These are phyloP conservation scores for Sternarchorhynchus goeldii DNA, from an alignment of 2,797 vertebrate species.

Conservation along the genomic window DNA sequence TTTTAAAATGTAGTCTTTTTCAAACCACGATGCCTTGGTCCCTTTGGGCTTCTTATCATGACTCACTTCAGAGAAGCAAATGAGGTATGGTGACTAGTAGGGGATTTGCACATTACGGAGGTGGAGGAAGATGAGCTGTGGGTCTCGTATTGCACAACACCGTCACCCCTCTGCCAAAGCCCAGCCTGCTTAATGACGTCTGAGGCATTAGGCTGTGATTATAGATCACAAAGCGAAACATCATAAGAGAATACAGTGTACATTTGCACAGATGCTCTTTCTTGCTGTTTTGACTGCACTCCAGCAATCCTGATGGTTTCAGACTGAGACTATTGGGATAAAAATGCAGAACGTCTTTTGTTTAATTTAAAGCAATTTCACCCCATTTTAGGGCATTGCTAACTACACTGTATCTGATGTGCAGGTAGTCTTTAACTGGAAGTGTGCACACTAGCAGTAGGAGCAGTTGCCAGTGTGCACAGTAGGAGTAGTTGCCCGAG, in stretches of 20 bases:
- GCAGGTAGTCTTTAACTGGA: too few species aligned
- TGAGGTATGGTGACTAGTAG: slow-evolving; percentile 33
- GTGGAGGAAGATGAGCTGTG: slow-evolving; percentile 27
- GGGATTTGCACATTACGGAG: slow-evolving; percentile 37
- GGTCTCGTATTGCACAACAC: slow-evolving; percentile 15
- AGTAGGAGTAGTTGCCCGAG: too few species aligned
- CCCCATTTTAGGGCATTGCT: neutral
- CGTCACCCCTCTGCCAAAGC: slow-evolving; percentile 18
- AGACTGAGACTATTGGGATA: neutral
- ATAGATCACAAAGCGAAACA: slow-evolving; percentile 27
- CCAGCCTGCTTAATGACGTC: slow-evolving; percentile 32
- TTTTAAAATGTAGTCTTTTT: slow-evolving; percentile 2
- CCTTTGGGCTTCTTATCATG: slow-evolving; percentile 31
- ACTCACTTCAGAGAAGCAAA: slow-evolving; percentile 33
- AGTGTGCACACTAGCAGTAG: too few species aligned
- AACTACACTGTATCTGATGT: too few species aligned
- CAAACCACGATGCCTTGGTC: slow-evolving; percentile 13
- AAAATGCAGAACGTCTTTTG: neutral
- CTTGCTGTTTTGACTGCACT: neutral
- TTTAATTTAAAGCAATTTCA: neutral
- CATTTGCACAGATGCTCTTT: slow-evolving; percentile 24
- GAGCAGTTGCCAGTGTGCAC: too few species aligned
- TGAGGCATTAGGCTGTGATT: slow-evolving; percentile 37
- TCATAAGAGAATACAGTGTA: neutral
- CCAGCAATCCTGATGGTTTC: neutral